These are phyloP conservation scores for Antheraea yamamai DNA, from an alignment of 2,888 invertebrate genomes.

Conservation along the genomic window DNA sequence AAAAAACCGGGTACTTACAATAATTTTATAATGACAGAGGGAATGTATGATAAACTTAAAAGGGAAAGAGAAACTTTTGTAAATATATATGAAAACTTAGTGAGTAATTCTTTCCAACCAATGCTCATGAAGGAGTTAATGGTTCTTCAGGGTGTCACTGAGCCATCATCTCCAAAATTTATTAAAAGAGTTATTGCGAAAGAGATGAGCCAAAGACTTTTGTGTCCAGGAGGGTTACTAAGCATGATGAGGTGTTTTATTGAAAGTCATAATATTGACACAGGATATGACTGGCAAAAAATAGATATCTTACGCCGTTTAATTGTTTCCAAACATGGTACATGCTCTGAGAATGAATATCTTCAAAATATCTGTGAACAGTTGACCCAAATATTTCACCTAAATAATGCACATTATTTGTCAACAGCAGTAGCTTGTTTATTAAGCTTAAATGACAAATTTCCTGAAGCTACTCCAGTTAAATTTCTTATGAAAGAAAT, in stretches of 20 bases:
- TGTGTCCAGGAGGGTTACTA: constrained; percentile 84
- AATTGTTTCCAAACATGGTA: constrained; percentile 80
- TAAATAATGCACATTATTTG: constrained; percentile 68
- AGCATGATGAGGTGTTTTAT: constrained; percentile 85
- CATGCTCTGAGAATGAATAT: constrained; percentile 70
- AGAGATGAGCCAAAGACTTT: constrained; percentile 83
- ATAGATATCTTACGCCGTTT: constrained; percentile 86
- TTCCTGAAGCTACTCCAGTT: constrained; percentile 63
- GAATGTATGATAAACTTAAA: constrained; percentile 76
- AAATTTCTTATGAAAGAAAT: constrained; percentile 49
- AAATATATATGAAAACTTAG: constrained; percentile 73
- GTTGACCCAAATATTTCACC: constrained; percentile 70
- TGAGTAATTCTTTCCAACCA: constrained; percentile 82
- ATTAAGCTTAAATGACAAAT: constrained; percentile 74
- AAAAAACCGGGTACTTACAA: constrained; percentile 79
- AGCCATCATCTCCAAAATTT: constrained; percentile 83
- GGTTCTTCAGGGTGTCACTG: constrained; percentile 80
- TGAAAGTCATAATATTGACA: constrained; percentile 78
- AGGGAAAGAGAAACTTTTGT: constrained; percentile 78
- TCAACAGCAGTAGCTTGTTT: constrained; percentile 81
- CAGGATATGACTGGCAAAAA: constrained; percentile 85
- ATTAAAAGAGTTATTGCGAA: constrained; percentile 83
- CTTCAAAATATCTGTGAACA: constrained; percentile 79
- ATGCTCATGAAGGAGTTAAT: constrained; percentile 86
- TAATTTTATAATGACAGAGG: constrained; percentile 79